These are phyloP conservation scores for Sorex maritimensis DNA, from an alignment of 2,797 vertebrate species.

Conservation along the genomic window DNA sequence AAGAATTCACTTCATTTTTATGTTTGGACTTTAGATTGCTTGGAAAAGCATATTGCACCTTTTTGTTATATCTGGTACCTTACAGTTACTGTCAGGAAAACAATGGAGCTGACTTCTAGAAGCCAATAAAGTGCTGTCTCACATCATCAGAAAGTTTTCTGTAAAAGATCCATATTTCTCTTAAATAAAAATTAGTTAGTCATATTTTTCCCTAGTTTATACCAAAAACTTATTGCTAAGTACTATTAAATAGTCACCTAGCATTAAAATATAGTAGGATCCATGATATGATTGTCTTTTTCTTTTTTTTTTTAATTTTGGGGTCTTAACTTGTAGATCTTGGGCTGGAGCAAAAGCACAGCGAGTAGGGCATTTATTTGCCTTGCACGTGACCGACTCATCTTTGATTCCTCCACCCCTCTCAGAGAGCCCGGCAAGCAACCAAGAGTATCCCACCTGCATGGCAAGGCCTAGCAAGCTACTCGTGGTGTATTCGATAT, in stretches of 20 bases:
- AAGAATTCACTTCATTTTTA: background rate
- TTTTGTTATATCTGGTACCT: background rate
- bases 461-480: too few species aligned
- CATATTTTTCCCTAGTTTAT: background rate
- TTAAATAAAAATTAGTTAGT: conserved; percentile 7
- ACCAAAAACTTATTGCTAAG: background rate
- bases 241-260: background rate
- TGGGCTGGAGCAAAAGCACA: too few species aligned
- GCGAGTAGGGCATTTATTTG: too few species aligned
- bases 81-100: background rate
- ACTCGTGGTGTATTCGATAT: too few species aligned
- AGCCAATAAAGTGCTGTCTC: background rate
- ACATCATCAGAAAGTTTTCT: background rate
- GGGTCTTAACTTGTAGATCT: too few species aligned
- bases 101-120: background rate
- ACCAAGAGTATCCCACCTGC: too few species aligned
- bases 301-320: too few species aligned
- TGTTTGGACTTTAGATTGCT: background rate
- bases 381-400: too few species aligned
- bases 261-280: background rate
- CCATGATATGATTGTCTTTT: background rate
- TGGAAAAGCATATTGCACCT: background rate
- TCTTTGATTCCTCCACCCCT: too few species aligned
- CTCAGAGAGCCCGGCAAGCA: too few species aligned
- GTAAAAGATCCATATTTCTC: background rate